Conservation (phyloP, 2,888 invertebrate species). For the Monopis laevigella region DNA sequence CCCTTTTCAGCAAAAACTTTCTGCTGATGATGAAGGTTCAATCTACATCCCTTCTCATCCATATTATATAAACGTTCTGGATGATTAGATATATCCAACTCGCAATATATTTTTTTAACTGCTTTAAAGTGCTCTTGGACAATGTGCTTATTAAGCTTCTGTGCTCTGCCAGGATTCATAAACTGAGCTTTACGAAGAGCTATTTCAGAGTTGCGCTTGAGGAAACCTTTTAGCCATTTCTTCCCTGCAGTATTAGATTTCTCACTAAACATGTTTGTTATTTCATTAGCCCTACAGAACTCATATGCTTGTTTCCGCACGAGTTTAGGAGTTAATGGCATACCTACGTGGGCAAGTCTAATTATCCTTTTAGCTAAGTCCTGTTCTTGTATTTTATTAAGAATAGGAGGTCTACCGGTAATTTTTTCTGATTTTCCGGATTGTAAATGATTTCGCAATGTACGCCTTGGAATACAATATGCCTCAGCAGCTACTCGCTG, state of each 20-base stretch:
- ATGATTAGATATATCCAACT: constrained; percentile 17
- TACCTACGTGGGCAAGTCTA: background rate
- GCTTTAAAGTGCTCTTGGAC: constrained; percentile 13
- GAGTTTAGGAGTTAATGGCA: constrained; percentile 4
- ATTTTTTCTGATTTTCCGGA: background rate
- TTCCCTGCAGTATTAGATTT: no score
- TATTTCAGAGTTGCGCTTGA: no score
- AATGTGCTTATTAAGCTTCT: constrained; percentile 11
- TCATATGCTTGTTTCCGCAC: constrained; percentile 1
- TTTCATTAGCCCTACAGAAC: constrained; percentile 4
- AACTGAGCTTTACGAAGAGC: no score
- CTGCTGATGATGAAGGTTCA: constrained; percentile 19
- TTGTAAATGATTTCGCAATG: constrained; percentile 3
- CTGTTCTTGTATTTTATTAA: constrained; percentile 3
- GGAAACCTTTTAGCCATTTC: no score
- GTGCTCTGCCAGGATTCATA: constrained; percentile 16
- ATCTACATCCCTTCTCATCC: constrained; percentile 20
- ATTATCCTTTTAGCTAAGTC: background rate
- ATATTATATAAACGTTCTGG: constrained; percentile 21
- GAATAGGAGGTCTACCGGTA: background rate
- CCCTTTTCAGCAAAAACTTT: constrained; percentile 20
- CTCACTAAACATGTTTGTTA: constrained; percentile 4
- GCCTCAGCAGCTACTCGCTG: constrained; percentile 1
- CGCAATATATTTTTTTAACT: constrained; percentile 16
- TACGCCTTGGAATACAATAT: constrained; percentile 10